Conservation (phyloP, 1,140 invertebrate genomes). For the Drosophila auraria region DNA sequence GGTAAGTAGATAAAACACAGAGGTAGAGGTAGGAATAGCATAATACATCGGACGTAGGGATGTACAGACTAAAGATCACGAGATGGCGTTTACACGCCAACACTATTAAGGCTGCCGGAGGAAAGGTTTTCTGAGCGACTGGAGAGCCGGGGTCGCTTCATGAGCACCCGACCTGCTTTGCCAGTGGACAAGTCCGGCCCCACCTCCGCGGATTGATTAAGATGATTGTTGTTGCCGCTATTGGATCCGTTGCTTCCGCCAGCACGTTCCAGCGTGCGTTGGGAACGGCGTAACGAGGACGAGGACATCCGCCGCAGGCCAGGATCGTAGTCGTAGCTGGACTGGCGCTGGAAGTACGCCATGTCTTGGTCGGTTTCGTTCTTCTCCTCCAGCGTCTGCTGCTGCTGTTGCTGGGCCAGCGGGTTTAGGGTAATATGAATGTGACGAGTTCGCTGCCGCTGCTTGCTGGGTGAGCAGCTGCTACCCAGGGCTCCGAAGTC, state of each 20-base stretch:
- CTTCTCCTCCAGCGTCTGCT: constrained; percentile 59
- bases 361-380: constrained; percentile 57
- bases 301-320: constrained; percentile 57
- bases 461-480: constrained; percentile 54
- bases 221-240: constrained; percentile 69
- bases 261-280: constrained; percentile 73
- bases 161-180: constrained; percentile 61
- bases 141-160: constrained; percentile 68
- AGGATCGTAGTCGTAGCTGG: constrained; percentile 57
- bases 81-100: constrained; percentile 69
- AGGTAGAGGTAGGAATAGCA: constrained; percentile 64
- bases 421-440: constrained; percentile 91
- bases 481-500: constrained; percentile 82
- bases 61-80: constrained; percentile 77
- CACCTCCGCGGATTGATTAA: constrained; percentile 71
- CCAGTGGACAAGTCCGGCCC: constrained; percentile 25
- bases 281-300: constrained; percentile 62
- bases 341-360: constrained; percentile 59
- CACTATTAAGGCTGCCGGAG: constrained; percentile 77
- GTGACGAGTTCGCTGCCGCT: constrained; percentile 83
- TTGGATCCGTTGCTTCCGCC: constrained; percentile 47
- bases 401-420: constrained; percentile 85
- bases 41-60: constrained; percentile 43
- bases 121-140: constrained; percentile 79
- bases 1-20: constrained; percentile 58